Conservation (phyloP, 2,797 vertebrate genomes). For the Acanthis flammea region DNA sequence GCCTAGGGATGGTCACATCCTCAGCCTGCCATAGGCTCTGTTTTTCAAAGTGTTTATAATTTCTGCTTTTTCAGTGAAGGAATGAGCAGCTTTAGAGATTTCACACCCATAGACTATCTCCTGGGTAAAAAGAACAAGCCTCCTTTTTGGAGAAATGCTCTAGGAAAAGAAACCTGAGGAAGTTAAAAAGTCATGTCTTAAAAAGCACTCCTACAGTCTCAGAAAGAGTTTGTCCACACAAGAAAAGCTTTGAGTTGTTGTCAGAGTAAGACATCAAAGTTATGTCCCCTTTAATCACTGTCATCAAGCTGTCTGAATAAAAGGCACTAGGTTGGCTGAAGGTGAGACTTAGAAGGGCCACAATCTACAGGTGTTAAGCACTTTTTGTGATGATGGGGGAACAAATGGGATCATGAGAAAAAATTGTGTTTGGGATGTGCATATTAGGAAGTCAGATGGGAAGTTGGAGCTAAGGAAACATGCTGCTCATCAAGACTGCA, state of each 20-base stretch:
- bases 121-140: not conserved
- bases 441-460: not conserved
- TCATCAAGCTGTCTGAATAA: not conserved
- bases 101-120: not conserved
- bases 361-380: not conserved
- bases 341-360: not conserved
- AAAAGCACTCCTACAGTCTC: not conserved
- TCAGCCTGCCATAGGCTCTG: not conserved
- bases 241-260: not conserved
- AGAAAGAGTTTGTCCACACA: not conserved
- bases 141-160: not conserved
- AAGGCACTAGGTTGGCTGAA: not conserved
- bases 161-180: not conserved
- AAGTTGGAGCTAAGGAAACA: not conserved
- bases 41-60: not conserved
- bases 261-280: not conserved
- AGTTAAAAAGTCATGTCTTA: not conserved
- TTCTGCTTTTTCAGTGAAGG: not conserved
- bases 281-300: not conserved
- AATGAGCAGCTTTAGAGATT: not conserved
- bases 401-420: not conserved
- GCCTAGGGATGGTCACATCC: not conserved
- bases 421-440: not conserved
- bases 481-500: accelerated
- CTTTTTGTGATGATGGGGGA: not conserved